Conservation (phyloP, 2,113 vertebrate species). For the Alectura lathami region DNA sequence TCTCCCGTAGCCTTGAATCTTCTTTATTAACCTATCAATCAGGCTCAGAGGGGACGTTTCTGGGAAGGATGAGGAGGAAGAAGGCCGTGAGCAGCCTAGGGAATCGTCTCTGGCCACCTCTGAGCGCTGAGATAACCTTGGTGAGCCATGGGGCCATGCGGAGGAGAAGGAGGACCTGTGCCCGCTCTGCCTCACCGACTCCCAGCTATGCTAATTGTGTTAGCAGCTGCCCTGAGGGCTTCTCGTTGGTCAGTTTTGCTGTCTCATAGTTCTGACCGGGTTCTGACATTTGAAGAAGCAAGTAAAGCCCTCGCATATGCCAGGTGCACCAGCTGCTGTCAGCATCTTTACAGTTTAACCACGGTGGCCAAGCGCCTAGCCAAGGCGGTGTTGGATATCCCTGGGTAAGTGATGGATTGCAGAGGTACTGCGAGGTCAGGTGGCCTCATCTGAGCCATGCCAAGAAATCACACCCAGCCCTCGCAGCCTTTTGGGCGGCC, state of each 20-base stretch:
- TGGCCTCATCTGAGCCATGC: not conserved
- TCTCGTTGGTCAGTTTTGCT: not conserved
- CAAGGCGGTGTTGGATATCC: not conserved
- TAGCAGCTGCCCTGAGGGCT: not conserved
- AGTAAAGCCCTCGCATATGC: not conserved
- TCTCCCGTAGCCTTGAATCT: not conserved
- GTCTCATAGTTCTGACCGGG: conserved; percentile 9
- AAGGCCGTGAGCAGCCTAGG: fast-evolving
- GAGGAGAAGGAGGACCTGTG: not conserved
- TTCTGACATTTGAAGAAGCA: conserved; percentile 50
- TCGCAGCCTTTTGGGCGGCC: not conserved
- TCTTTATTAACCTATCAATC: not conserved
- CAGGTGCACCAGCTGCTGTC: not conserved
- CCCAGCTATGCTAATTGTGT: not conserved
- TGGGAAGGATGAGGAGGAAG: not conserved
- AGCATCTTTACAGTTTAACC: conserved; percentile 1
- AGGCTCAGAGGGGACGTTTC: not conserved
- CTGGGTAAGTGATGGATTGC: not conserved
- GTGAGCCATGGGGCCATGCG: not conserved
- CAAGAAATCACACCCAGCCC: not conserved
- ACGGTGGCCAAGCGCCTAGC: not conserved
- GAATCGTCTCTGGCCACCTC: not conserved
- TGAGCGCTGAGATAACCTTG: not conserved
- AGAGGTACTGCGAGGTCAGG: not conserved
- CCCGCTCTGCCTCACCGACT: not conserved